Base-by-base conservation (phyloP, 1,140 invertebrate genomes). In the Cyrtorhinus lividipennis region DNA sequence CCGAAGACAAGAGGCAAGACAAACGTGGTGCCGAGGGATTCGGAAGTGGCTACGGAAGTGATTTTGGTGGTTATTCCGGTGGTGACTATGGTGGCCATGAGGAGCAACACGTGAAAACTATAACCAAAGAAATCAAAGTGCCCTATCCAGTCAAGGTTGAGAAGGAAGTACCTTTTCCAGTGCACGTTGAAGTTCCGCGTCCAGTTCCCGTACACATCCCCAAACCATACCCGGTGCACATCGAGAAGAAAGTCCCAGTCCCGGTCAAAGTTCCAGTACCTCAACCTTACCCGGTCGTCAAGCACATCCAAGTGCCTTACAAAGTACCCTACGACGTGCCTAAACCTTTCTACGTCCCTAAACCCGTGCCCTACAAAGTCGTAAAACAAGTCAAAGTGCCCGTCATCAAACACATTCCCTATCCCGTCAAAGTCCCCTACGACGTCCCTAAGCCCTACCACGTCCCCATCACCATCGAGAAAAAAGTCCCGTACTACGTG, bases 121-220 rank as follows among this genome's bases (percentile, higher is more conserved):
- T 86, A 10, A 78, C 83, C 44, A 87, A 87, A 72, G 82, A 82
- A 53, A 45, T 64, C 27, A 20, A 44, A 22, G 57, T 59, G 45
- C 63, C 63, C 25, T 58, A 59, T 18, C 63, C 63, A 57, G 26
- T 60, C 57, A 23, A 46, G n/a, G 44, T 64, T 1, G 57, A 58
- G 24, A 64, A 64, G 57, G 30, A 63, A 18, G 66, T 67, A 1
- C 66, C 66, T 0, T 63, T 87, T 1, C 81, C 82, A 66, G 65
- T 66, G 1, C 78, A 80, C 70, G 79, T 85, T 65, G 74, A 74
- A 24, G 68, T 71, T 44, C 72, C 72, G 24, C 70, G 85, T 66
- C 85, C 86, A 1, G 87, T 83, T 71, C 85, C 87, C 77, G 85
- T 87, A 56, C 83, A 86, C 70, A 86, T 86, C 74, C 85, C 87